Percentiles rank a stretch among this genome's conserved stretches.
Evolutionary conservation across 1,140 invertebrate genomes (phyloP).

Genomic region (Diabrotica undecimpunctata): DNA sequence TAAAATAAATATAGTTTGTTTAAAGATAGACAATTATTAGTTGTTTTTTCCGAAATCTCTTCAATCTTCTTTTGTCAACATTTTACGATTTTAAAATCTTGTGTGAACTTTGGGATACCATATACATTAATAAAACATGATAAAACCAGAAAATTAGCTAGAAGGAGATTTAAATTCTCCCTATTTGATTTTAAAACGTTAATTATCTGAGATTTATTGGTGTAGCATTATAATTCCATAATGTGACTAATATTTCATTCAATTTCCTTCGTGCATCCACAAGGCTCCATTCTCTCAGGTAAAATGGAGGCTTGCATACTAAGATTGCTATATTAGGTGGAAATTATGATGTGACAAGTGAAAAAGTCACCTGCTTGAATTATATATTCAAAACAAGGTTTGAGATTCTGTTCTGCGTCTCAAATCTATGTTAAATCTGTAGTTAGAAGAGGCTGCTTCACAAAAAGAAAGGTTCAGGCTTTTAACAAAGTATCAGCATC

Average conservation of each 20-base stretch:
- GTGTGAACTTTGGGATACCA: too few relatives aligned
- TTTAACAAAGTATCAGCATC: background rate
- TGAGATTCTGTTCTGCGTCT: conserved; percentile 34
- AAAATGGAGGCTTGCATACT: conserved; percentile 53
- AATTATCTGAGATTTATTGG: conserved; percentile 4
- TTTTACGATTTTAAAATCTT: too few relatives aligned
- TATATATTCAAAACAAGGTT: conserved; percentile 29
- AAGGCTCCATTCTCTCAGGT: conserved; percentile 72
- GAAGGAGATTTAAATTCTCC: too few relatives aligned
- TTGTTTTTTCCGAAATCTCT: too few relatives aligned
- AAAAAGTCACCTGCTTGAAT: conserved; percentile 36
- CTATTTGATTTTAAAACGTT: too few relatives aligned
- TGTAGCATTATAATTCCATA: conserved; percentile 19
- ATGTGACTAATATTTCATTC: conserved; percentile 39
- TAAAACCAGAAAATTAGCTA: too few relatives aligned
- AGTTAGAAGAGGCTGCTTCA: conserved; percentile 31
- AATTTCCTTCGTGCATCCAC: conserved; percentile 56
- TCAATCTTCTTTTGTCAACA: too few relatives aligned
- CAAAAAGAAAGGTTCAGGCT: background rate
- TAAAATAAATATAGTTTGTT: too few relatives aligned
- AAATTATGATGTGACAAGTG: conserved; percentile 37
- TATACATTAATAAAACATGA: too few relatives aligned
- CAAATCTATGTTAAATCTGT: conserved; percentile 36
- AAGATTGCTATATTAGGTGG: conserved; percentile 46
- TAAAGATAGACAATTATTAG: too few relatives aligned